Conservation (phyloP, 2,113 vertebrate species). For the Cathartes aura region DNA sequence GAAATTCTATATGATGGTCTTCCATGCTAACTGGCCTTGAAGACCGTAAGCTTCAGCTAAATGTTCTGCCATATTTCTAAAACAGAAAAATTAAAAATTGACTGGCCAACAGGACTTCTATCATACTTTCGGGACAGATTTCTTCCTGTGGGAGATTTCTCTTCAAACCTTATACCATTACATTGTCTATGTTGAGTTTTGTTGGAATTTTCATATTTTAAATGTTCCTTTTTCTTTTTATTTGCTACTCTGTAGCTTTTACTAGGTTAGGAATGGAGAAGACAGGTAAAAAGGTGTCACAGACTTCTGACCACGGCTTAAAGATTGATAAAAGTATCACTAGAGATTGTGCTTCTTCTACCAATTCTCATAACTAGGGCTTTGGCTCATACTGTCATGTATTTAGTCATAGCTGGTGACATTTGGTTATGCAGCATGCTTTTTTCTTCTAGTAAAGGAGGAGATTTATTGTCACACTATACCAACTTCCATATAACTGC, state of each 20-base stretch:
- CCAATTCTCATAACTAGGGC: background rate
- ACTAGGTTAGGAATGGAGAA: background rate
- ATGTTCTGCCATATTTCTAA: slow-evolving; percentile 7
- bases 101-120: background rate
- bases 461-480: background rate
- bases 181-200: background rate
- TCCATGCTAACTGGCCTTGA: slow-evolving; percentile 48
- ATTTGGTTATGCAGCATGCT: background rate
- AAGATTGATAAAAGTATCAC: background rate
- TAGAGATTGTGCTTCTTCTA: background rate
- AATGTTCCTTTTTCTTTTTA: background rate
- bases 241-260: background rate
- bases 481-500: background rate
- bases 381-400: background rate
- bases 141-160: slow-evolving; percentile 11
- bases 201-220: slow-evolving; percentile 7
- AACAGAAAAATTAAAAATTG: slow-evolving; percentile 1
- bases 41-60: slow-evolving; percentile 30
- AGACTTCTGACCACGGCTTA: background rate
- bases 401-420: background rate
- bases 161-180: background rate
- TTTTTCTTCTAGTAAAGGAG: background rate
- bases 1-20: slow-evolving; percentile 55
- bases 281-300: background rate
- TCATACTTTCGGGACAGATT: background rate